Conservation (phyloP, 2,888 invertebrate species). For the Hypsopygia costalis region DNA sequence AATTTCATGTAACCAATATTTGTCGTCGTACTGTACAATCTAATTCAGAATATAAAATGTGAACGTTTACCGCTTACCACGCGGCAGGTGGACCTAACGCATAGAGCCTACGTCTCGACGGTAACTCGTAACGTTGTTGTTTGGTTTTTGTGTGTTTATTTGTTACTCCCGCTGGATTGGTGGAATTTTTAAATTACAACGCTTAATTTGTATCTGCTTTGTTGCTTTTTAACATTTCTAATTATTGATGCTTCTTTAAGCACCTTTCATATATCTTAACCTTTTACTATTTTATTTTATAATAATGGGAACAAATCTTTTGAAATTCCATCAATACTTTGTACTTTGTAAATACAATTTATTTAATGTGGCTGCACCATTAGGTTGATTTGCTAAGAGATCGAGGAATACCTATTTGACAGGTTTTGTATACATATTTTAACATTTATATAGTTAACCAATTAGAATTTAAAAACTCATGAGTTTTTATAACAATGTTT, state of each 20-base stretch:
- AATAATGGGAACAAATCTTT: no score
- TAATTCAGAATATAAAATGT: conserved; percentile 41
- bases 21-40: conserved; percentile 33
- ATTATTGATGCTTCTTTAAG: no score
- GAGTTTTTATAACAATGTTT: conserved; percentile 21
- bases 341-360: conserved; percentile 23
- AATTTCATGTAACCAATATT: no score
- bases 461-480: neutral
- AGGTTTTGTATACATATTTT: conserved; percentile 14
- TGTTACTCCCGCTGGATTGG: conserved; percentile 19
- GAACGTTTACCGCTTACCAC: conserved; percentile 68
- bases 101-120: conserved; percentile 71
- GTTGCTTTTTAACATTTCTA: no score
- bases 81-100: conserved; percentile 79
- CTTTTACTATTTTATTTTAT: no score
- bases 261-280: no score
- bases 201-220: no score
- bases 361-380: conserved; percentile 26
- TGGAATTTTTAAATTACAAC: conserved; percentile 13
- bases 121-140: conserved; percentile 56
- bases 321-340: conserved; percentile 17
- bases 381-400: conserved; percentile 29
- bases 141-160: conserved; percentile 47
- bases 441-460: neutral
- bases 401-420: conserved; percentile 24